Evolutionary conservation across 2,888 invertebrate genomes (phyloP).

Genomic region (Lycaena phlaeas): DNA sequence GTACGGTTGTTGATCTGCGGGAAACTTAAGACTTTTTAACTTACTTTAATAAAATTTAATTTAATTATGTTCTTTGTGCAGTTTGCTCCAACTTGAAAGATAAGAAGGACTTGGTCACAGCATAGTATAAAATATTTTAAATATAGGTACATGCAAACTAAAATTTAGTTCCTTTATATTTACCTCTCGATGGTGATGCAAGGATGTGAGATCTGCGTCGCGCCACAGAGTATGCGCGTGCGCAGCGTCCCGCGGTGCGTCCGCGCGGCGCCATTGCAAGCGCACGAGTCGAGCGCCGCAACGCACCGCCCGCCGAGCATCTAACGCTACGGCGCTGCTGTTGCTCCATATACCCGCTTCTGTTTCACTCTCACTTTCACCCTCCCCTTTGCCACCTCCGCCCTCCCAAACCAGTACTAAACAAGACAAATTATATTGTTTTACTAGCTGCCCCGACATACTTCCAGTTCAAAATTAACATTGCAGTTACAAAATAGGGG

Average conservation of each 20-base stretch:
- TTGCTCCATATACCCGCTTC: constrained; percentile 67
- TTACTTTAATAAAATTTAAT: no score
- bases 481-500: no score
- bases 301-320: constrained; percentile 55
- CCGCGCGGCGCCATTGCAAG: constrained; percentile 58
- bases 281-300: constrained; percentile 60
- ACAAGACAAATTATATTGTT: background rate
- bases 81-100: no score
- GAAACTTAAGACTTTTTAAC: no score
- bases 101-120: no score
- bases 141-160: no score
- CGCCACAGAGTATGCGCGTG: constrained; percentile 34
- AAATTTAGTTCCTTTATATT: no score
- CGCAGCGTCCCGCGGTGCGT: constrained; percentile 26
- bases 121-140: no score
- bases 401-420: constrained; percentile 64
- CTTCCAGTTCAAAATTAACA: no score
- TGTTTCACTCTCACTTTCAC: constrained; percentile 35
- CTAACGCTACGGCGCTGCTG: constrained; percentile 56
- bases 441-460: no score
- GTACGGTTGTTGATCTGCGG: no score
- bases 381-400: constrained; percentile 36
- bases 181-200: constrained; percentile 61
- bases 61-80: no score
- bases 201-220: constrained; percentile 57